Base-by-base conservation (phyloP, 2,888 invertebrate genomes). In the Bombylius major region DNA sequence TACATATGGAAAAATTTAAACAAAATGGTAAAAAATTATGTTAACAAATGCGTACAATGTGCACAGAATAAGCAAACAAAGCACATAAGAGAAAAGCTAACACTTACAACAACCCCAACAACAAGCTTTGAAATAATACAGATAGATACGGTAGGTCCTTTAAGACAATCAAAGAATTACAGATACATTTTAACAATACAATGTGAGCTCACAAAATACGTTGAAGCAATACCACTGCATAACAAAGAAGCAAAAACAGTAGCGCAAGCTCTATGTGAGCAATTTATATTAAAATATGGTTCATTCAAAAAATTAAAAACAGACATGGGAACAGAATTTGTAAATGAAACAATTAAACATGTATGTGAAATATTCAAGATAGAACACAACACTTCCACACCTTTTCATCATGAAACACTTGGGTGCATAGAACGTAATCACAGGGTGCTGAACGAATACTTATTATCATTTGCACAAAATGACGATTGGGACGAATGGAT, bases 231-330 rank as follows among this genome's bases (percentile, higher is more conserved):
- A 31, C 61, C 63, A 46, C 56, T 63, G 31, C 33, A 57, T 46
- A 58, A 62, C 31, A 65, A 64, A 62, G 62, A 61, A 52, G 62
- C 64, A 32, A 56, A 52, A 36, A 63, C 61, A 4, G 56, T 63
- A 4, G 62, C 64, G 23, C 61, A 52, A 60, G 61, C 61, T 33
- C 61, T 65, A 42, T n/a, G 48, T 23, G 58, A 65, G 53, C 55
- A 60, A 44, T 62, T 63, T 42, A 62, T 65, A 31, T 51, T 62
- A 32, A 61, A 55, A 45, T 60, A 57, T 49, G 61, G 61, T 47
- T 56, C 55, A 44, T 58, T 58, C 50, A 59, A 51, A 36, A 54
- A 45, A 34, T 39, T 62, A 36, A 58, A 57, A 55, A 53, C 60
- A n/a, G 62, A 59, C 55, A 23, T 53, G 51, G 59, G 23, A 23